Evolutionary conservation across 2,797 vertebrate genomes (phyloP).

Genomic region (Tangara arthus): DNA sequence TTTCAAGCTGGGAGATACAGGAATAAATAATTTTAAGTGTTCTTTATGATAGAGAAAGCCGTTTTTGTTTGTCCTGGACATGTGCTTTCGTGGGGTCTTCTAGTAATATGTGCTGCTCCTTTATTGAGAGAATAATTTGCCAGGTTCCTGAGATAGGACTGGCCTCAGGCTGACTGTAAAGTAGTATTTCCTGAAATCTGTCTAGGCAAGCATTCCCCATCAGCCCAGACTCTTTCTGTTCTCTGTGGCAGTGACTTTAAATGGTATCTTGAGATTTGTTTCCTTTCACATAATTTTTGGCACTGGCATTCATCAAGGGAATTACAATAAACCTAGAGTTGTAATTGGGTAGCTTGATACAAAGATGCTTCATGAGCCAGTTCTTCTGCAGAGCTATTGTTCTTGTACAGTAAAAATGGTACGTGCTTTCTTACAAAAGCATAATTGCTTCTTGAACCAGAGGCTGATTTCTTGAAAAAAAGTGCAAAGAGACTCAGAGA

Average conservation of each 20-base stretch:
- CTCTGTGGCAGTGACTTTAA: conserved; percentile 2
- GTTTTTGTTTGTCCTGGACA: not conserved
- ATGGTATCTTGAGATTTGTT: conserved; percentile 1
- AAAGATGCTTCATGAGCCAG: not conserved
- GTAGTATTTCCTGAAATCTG: not conserved
- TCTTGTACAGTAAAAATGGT: not conserved
- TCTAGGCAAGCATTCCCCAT: not conserved
- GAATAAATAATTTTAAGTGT: not conserved
- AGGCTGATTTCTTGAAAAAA: not conserved
- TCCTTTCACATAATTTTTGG: conserved; percentile 5
- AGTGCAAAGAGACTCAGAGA: not conserved
- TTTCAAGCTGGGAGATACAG: not conserved
- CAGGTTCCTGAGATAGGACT: not conserved
- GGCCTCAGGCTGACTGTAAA: not conserved
- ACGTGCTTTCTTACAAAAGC: not conserved
- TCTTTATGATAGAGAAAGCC: not conserved
- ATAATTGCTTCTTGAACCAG: not conserved
- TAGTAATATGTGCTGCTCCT: not conserved
- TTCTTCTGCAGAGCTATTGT: not conserved
- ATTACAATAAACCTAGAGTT: not conserved
- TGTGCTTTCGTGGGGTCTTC: not conserved
- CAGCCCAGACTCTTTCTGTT: not conserved
- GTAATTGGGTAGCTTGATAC: not conserved
- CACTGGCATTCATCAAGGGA: not conserved
- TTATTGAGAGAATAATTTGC: not conserved